Percentiles rank a stretch among this genome's conserved stretches.
These are phyloP conservation scores for Anarrhichthys ocellatus DNA, from an alignment of 2,113 vertebrate genomes.

Conservation along the genomic window DNA sequence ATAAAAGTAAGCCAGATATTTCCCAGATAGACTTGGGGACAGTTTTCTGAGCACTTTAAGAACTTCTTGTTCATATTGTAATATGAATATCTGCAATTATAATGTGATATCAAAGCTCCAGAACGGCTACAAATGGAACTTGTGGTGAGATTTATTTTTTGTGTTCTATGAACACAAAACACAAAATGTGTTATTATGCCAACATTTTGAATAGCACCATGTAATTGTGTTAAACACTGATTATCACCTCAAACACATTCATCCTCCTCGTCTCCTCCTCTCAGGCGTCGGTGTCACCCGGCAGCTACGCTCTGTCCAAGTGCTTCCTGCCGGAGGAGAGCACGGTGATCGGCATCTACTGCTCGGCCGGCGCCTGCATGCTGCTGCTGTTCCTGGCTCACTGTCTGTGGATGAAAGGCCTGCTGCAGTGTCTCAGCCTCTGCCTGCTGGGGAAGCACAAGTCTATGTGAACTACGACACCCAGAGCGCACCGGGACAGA, in stretches of 20 bases:
- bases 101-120: neutral
- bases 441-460: conserved; percentile 88
- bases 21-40: neutral
- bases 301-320: conserved; percentile 86
- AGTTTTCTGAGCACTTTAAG: no score
- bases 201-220: neutral
- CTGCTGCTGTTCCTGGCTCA: conserved; percentile 81
- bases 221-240: no score
- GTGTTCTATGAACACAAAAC: neutral
- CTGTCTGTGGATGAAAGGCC: conserved; percentile 81
- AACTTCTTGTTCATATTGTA: neutral
- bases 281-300: conserved; percentile 87
- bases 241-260: neutral
- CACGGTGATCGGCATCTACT: conserved; percentile 87
- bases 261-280: conserved; percentile 39
- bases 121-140: neutral
- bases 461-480: conserved; percentile 81
- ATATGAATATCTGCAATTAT: neutral
- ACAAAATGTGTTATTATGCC: neutral
- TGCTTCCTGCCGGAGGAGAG: conserved; percentile 91
- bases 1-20: neutral
- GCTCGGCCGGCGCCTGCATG: conserved; percentile 81
- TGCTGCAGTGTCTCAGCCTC: conserved; percentile 84
- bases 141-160: neutral
- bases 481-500: conserved; percentile 49